These are phyloP conservation scores for Petrocephalus microphthalmus DNA, from an alignment of 2,113 vertebrate genomes.

Conservation along the genomic window DNA sequence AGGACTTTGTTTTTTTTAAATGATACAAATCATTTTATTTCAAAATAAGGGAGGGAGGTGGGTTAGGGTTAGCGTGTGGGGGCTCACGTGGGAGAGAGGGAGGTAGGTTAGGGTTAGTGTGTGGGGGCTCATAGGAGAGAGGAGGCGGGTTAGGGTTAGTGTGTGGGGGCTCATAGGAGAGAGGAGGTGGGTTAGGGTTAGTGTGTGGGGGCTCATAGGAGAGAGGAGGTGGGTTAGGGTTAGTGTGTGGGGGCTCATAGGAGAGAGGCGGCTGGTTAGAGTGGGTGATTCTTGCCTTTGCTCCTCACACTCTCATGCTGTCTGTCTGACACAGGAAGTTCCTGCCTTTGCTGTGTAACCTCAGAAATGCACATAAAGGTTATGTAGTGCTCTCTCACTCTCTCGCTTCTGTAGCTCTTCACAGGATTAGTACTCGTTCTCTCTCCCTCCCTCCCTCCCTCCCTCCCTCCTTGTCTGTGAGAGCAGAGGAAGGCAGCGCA, in stretches of 20 bases:
- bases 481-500: conserved; percentile 25
- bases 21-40: background rate
- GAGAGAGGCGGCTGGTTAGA: conserved; percentile 6
- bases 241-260: background rate
- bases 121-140: background rate
- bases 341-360: background rate
- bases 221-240: conserved; percentile 4
- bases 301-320: conserved; percentile 1
- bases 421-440: conserved; percentile 16
- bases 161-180: conserved; percentile 2
- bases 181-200: background rate
- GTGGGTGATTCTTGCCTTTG: background rate
- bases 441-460: background rate
- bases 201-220: conserved; percentile 5
- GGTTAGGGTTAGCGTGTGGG: background rate
- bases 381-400: background rate
- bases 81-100: conserved; percentile 1
- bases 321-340: conserved; percentile 15
- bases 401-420: background rate
- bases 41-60: background rate
- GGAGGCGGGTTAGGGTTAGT: conserved; percentile 1
- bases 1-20: background rate
- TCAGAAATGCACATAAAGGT: conserved; percentile 9
- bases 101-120: background rate
- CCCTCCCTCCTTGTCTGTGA: conserved; percentile 7